Conservation (phyloP, 1,140 invertebrate species). For the Bacillus rossius region DNA sequence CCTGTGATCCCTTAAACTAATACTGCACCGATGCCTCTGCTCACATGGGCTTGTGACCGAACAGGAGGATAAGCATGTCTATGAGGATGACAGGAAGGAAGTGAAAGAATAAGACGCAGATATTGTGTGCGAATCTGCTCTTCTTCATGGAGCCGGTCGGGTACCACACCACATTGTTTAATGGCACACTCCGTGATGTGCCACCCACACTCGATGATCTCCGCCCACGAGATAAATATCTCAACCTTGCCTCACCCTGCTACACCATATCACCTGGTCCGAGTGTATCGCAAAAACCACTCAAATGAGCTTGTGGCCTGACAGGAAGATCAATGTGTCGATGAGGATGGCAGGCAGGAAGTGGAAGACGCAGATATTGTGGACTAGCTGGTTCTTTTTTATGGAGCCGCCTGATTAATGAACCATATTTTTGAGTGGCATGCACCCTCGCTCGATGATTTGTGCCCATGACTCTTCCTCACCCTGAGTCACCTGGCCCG, state of each 20-base stretch:
- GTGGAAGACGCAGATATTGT: slow-evolving; percentile 75
- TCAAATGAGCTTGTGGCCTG: slow-evolving; percentile 79
- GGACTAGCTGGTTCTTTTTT: slow-evolving; percentile 68
- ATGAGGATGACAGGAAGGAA: slow-evolving; percentile 77
- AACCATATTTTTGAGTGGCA: no score
- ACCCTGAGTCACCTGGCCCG: no score
- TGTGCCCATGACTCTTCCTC: slow-evolving; percentile 75
- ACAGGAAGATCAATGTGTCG: slow-evolving; percentile 63
- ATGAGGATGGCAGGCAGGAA: slow-evolving; percentile 77
- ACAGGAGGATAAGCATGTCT: slow-evolving; percentile 64
- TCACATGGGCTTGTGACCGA: slow-evolving; percentile 80
- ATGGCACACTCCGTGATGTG: slow-evolving; percentile 62
- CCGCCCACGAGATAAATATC: slow-evolving; percentile 65
- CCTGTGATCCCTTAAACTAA: no score
- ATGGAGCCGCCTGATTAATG: slow-evolving; percentile 86
- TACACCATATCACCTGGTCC: no score
- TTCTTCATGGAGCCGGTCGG: slow-evolving; percentile 86
- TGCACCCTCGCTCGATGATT: slow-evolving; percentile 82
- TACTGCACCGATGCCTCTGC: no score
- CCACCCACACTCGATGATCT: slow-evolving; percentile 81
- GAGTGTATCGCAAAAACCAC: no score
- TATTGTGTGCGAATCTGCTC: slow-evolving; percentile 63
- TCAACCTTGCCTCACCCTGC: no score
- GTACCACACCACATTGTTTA: slow-evolving; percentile 81
- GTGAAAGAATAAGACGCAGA: slow-evolving; percentile 78